phyloP scores from a whole-genome alignment of 2,797 vertebrate genomes.

The Phaenicophaeus curvirostris region DNA sequence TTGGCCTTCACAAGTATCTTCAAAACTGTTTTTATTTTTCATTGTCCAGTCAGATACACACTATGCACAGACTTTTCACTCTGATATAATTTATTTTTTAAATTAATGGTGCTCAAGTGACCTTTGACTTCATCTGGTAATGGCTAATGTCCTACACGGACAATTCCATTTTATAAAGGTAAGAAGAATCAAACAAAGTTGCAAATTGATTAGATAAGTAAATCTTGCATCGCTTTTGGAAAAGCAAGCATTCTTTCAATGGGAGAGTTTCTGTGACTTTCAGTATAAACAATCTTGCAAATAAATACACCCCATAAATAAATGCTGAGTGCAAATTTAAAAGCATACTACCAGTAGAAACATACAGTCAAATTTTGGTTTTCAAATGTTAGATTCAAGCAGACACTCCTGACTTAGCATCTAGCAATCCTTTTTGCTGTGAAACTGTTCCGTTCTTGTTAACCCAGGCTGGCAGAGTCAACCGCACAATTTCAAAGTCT shows the following conservation, averaged over 20 bases:
- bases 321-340: neutral
- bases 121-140: neutral
- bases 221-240: neutral
- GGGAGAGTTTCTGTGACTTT: neutral
- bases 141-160: neutral
- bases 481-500: neutral
- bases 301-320: neutral
- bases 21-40: neutral
- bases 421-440: neutral
- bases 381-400: neutral
- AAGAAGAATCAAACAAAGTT: neutral
- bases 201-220: neutral
- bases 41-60: neutral
- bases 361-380: neutral
- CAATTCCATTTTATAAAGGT: neutral
- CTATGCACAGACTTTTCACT: neutral
- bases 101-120: neutral
- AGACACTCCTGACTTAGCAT: neutral
- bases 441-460: neutral
- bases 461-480: neutral
- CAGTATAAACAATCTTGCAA: neutral
- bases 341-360: neutral
- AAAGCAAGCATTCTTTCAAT: neutral
- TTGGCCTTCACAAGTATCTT: neutral
- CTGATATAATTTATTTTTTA: neutral